Conservation (phyloP, 2,113 vertebrate species). For the Orcinus orca region DNA sequence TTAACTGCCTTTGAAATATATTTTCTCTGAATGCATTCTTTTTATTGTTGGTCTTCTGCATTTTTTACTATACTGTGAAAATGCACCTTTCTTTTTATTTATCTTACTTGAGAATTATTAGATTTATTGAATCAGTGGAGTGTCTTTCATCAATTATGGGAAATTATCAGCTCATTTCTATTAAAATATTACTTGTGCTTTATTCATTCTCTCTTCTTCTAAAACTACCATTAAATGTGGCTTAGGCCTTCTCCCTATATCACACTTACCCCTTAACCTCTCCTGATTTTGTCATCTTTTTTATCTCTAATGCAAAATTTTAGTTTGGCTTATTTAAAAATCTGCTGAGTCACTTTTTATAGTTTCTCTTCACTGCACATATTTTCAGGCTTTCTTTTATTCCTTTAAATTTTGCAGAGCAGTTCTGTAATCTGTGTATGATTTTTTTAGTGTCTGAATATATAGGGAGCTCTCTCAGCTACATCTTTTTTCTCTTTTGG, state of each 20-base stretch:
- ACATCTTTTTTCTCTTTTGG: not conserved
- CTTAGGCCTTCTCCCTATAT: not conserved
- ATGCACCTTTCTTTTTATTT: not conserved
- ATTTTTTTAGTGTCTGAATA: not conserved
- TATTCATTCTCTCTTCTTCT: not conserved
- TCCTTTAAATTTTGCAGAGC: not conserved
- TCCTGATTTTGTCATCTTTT: not conserved
- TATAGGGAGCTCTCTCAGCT: not conserved
- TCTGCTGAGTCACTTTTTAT: not conserved
- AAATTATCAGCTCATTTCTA: not conserved
- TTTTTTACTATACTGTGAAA: not conserved
- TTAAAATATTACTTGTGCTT: not conserved
- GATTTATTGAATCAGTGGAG: not conserved
- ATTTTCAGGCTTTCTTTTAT: not conserved
- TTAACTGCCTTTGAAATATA: not conserved
- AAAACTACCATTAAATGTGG: not conserved
- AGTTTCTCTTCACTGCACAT: not conserved
- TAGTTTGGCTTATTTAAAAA: not conserved
- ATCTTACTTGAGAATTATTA: not conserved
- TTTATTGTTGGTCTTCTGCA: not conserved
- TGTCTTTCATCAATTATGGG: not conserved
- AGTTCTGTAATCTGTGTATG: not conserved
- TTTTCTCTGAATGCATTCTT: not conserved
- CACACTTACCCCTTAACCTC: not conserved
- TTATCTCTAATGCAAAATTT: not conserved